phyloP scores from a whole-genome alignment of 2,888 invertebrate genomes.

The Nomada fucata region DNA sequence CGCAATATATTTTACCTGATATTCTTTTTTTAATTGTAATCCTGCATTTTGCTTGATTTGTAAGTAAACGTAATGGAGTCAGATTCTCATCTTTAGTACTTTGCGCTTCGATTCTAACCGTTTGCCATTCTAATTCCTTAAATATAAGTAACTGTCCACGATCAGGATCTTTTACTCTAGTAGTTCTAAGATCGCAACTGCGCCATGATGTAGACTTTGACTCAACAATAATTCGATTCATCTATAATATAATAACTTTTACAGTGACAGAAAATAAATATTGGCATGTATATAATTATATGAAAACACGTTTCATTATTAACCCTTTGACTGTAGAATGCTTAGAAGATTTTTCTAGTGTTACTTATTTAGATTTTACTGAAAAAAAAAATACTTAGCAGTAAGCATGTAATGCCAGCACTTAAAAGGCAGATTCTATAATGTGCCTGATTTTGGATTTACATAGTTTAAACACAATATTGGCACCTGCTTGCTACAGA shows the following conservation, averaged over 20 bases:
- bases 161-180: conserved; percentile 95
- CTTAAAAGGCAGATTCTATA: too few relatives aligned
- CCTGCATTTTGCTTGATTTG: conserved; percentile 97
- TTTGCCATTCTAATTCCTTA: conserved; percentile 99
- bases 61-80: conserved; percentile 95
- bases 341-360: too few relatives aligned
- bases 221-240: conserved; percentile 96
- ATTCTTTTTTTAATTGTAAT: conserved; percentile 98
- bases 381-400: too few relatives aligned
- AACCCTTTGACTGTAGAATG: too few relatives aligned
- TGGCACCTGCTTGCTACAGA: too few relatives aligned
- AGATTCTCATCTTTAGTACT: conserved; percentile 91
- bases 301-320: background rate
- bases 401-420: too few relatives aligned
- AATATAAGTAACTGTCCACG: conserved; percentile 97
- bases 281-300: background rate
- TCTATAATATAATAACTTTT: conserved; percentile 41
- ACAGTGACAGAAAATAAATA: background rate
- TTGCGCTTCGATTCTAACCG: conserved; percentile 96
- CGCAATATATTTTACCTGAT: conserved; percentile 87
- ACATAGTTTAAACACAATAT: too few relatives aligned
- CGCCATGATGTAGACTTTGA: conserved; percentile 97
- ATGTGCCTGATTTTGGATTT: too few relatives aligned
- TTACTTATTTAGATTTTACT: too few relatives aligned
- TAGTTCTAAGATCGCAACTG: conserved; percentile 93